Base-by-base conservation (phyloP, 2,888 invertebrate genomes). In the Sturmia bella region DNA sequence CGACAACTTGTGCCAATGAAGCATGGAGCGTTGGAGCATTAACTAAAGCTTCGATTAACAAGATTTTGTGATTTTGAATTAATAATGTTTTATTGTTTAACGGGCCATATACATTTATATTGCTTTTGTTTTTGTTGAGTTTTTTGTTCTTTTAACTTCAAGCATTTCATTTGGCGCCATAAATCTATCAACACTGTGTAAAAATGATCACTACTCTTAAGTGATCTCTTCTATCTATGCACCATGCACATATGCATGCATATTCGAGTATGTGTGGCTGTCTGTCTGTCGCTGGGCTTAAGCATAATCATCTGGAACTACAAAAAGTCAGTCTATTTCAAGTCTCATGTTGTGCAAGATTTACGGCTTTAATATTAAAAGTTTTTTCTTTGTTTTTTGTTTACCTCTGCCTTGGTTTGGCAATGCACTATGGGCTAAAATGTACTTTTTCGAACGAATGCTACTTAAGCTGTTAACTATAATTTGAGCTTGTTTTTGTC, bases 81-180 rank as follows among this genome's bases (percentile, higher is more conserved):
- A 82, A 82, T 82, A 78, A 74, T 74, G 78, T 69, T 82, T 82
- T 82, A 78, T 82, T 82, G 82, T 78, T 82, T 78, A 78, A 75
- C 82, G 75, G 78, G 59, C 74, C 86, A 84, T 87, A 87, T 87
- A 87, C 87, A 87, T 59, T 17, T 86, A 17, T 68, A 37, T 75
- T 32, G 11, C 39, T 13, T 70, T 70, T 39, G 41, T 54, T 72
- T 37, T 41, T 61, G 69, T 80, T 41, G 54, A 52, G 37, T 54
- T 66, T 72, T 54, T 19, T 37, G 1, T 57, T 45, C 50, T 27
- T 63, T 79, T 45, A 79, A 83, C 75, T 77, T 45, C 61, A 32
- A 86, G 88, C 87, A 87, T 87, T 88, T 89, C 87, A 89, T 88
- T 89, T 89, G 88, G 88, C 88, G 89, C 88, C 88, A 88, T 88